A percentile compares a stretch with the other conserved stretches of the same genome.
These are phyloP conservation scores for Meloidogyne exigua DNA, from an alignment of 1,140 invertebrate species.

Conservation along the genomic window DNA sequence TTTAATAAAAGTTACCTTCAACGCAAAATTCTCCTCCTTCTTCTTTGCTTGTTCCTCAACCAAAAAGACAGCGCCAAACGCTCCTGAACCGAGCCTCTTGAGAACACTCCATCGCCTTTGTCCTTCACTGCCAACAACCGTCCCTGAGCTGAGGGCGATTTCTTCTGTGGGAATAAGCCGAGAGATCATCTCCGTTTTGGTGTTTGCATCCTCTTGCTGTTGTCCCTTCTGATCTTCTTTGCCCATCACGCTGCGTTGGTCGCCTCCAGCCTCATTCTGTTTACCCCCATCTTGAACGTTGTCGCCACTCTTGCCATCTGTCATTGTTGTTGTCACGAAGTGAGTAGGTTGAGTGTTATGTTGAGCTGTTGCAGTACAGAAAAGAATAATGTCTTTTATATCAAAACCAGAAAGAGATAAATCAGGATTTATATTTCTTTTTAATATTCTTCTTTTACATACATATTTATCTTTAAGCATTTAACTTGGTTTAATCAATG, in stretches of 20 bases:
- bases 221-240: not conserved
- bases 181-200: not conserved
- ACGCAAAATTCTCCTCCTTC: not conserved
- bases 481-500: too few species aligned
- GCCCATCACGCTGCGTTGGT: not conserved
- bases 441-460: too few species aligned
- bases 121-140: not conserved
- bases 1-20: not conserved
- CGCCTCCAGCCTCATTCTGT: not conserved
- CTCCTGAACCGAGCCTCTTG: not conserved
- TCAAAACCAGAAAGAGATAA: too few species aligned
- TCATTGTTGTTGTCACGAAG: not conserved
- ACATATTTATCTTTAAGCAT: too few species aligned
- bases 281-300: not conserved
- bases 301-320: not conserved
- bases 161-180: not conserved
- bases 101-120: not conserved
- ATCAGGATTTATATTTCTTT: too few species aligned
- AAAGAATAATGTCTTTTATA: not conserved
- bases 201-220: not conserved
- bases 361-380: not conserved
- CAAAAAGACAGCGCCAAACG: not conserved
- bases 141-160: not conserved
- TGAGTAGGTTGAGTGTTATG: not conserved
- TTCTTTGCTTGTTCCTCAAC: not conserved